Evolutionary conservation across 2,797 vertebrate species (phyloP), one percentile per base, ranked within the genome.

Genomic region (Alauda arvensis): DNA sequence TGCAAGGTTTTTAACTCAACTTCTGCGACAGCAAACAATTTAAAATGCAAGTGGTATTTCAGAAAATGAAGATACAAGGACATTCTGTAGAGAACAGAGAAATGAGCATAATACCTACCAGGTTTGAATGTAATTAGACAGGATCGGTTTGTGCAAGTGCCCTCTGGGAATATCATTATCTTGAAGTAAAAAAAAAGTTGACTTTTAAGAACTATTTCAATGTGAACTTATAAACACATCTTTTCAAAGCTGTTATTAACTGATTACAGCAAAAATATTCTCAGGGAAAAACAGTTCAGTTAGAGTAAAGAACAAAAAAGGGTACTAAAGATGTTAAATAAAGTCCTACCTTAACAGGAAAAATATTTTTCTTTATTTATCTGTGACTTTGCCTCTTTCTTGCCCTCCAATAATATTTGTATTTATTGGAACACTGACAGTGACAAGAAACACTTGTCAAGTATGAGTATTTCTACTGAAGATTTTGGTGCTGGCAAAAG

Each of bases 91-190:
- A 88, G 79, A 87, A 90, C 55, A 90, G 57, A 74, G 51, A 83
- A 86, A 87, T 67, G 12, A 89, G 53, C 57, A 62, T 87, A 77
- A 91, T 74, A 95, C 96, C 62, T 97, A 99, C 99, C 99, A 96
- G 99, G 98, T 92, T 99, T 99, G 96, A 99, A 99, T 66, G 99
- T 99, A 95, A 99, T 99, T 70, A 99, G 97, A 95, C 99, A 99
- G 92, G 99, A 99, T 96, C 99, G 98, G 93, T 99, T 99, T 67
- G 99, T 99, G 89, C 99, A 99, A 1, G 99, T 99, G 93, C 99
- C 99, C 91, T 99, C 99, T 78, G 99, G 99, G 96, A 99, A 99
- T 96, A 99, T 99, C 99, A 99, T 99, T 92, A 99, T 99, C 99
- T 99, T 95, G n/a, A 93, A 91, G 85, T 45, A 91, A 88, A 92